Evolutionary conservation across 2,888 invertebrate genomes (phyloP).

Genomic region (Drosophila planitibia): DNA sequence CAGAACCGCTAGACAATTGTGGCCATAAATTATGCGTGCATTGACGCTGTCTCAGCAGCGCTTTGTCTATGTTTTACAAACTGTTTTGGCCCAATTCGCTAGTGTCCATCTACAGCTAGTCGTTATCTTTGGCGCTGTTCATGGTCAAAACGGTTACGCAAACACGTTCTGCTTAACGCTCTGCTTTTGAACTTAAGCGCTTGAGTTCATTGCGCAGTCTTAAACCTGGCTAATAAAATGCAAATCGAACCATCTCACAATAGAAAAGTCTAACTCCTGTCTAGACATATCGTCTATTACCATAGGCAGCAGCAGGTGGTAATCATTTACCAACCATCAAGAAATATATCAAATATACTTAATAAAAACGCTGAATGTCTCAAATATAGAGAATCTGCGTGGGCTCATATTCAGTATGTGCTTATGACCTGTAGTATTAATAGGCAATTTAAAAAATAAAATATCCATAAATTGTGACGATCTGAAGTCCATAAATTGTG

Average conservation of each 20-base stretch:
- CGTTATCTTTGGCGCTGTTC: constrained; percentile 5
- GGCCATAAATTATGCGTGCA: constrained; percentile 74
- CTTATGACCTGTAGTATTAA: constrained; percentile 8
- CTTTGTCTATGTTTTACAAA: constrained; percentile 39
- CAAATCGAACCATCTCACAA: constrained; percentile 52
- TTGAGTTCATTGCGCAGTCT: constrained; percentile 62
- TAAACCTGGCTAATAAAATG: constrained; percentile 50
- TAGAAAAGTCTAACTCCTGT: constrained; percentile 58
- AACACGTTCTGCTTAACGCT: constrained; percentile 21
- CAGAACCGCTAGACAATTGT: constrained; percentile 48
- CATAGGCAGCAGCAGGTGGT: constrained; percentile 63
- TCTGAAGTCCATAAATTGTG: constrained; percentile 10
- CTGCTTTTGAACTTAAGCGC: constrained; percentile 18
- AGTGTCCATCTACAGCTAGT: constrained; percentile 22
- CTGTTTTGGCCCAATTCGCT: constrained; percentile 47
- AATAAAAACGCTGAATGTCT: constrained; percentile 9
- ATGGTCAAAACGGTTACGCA: constrained; percentile 4
- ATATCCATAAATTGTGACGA: constrained; percentile 10
- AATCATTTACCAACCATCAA: constrained; percentile 29
- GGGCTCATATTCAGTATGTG: neutral
- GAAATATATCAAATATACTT: constrained; percentile 50
- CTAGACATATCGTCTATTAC: constrained; percentile 57
- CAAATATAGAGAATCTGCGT: constrained; percentile 19
- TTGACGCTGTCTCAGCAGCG: constrained; percentile 29
- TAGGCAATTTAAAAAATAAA: constrained; percentile 14